Conservation (phyloP, 2,888 invertebrate species). For the Acleris emargana region DNA sequence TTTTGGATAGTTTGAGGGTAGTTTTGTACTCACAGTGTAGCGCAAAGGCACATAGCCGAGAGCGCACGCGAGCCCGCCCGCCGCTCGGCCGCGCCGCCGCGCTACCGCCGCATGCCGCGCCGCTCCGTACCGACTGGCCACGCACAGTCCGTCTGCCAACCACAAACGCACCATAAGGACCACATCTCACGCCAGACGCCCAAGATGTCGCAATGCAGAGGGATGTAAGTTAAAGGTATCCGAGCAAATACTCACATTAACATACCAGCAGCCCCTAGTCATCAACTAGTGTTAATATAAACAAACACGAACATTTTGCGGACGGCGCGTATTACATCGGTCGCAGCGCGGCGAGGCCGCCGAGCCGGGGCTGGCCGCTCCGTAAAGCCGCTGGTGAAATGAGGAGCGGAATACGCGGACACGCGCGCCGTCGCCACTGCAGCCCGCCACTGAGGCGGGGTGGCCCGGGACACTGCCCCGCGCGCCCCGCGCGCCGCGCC, state of each 20-base stretch:
- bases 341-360: conserved; percentile 54
- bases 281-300: conserved; percentile 80
- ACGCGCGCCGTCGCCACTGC: conserved; percentile 82
- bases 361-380: conserved; percentile 74
- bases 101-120: conserved; percentile 61
- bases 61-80: conserved; percentile 75
- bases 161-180: conserved; percentile 45
- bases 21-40: conserved; percentile 76
- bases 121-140: conserved; percentile 63
- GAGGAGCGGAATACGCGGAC: conserved; percentile 56
- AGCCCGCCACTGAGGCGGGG: conserved; percentile 83
- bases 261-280: conserved; percentile 80
- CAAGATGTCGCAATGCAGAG: conserved; percentile 73
- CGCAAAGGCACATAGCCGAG: conserved; percentile 83
- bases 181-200: neutral
- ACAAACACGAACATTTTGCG: conserved; percentile 75
- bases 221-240: conserved; percentile 33
- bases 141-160: conserved; percentile 79
- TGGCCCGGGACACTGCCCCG: conserved; percentile 75
- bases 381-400: conserved; percentile 47
- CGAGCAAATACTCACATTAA: conserved; percentile 74
- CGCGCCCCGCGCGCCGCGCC: conserved; percentile 48
- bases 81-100: conserved; percentile 76
- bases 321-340: conserved; percentile 70
- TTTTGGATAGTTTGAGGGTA: neutral